Evolutionary conservation across 1,140 invertebrate genomes (phyloP), one percentile per base, ranked within the genome.

Genomic region (Drosophila auraria): DNA sequence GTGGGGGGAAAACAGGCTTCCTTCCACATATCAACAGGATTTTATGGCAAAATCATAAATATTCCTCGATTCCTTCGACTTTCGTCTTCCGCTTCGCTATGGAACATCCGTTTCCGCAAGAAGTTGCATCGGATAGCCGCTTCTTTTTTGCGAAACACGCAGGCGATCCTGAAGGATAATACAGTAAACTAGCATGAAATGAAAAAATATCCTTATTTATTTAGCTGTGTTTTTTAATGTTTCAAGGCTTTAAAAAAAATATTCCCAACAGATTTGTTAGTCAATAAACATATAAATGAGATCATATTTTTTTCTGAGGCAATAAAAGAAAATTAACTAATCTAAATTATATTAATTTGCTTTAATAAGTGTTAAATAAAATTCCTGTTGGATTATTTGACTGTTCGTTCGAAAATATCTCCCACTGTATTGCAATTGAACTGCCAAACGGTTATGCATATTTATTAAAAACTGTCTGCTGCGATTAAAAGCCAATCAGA

Each of bases 381-480:
- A 20, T 20, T 20, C 20, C 20, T 20, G 20, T 20, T 20, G 20
- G 27, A 30, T 30, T 36, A 2, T 36, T 36, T 36, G 2, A 3
- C 9, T 36, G 9, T 36, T 3, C 33, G 33, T 36, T 36, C 9
- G 9, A 36, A 36, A 4, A 36, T 9, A 36, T 3, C 33, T 36
- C 9, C 40, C 57, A 63, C 74, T 49, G 57, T 57, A 23, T 27
- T 40, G 30, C 54, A 73, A 44, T 72, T 73, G 45, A 30, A 53
- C 51, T 60, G 45, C 38, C 71, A 73, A 73, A 77, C 56, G 80
- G 84, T 89, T 89, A 87, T 87, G 86, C 86, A 89, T 89, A 89
- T 89, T 89, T 89, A 90, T 89, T 89, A 89, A 89, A 89, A 89
- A 90, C 82, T 90, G 84, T 89, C 84, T 89, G 79, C 82, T 82